phyloP scores from a whole-genome alignment of 1,140 invertebrate genomes.

The Leucophenga varia region DNA sequence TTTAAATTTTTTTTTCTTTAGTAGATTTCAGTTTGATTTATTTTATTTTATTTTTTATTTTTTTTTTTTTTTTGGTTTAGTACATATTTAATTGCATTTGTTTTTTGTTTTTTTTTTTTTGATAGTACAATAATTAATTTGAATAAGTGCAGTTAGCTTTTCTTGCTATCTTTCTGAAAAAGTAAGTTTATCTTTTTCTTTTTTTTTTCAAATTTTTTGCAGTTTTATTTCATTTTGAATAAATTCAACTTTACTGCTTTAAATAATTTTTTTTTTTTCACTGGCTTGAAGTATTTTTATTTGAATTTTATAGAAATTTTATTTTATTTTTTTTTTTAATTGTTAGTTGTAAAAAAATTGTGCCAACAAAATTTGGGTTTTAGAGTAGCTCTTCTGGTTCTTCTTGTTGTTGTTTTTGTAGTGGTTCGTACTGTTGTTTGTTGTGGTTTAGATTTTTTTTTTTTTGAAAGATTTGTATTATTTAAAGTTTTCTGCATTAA shows the following conservation, averaged over 20 bases:
- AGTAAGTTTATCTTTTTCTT: constrained; percentile 1
- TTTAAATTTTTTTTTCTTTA: constrained; percentile 24
- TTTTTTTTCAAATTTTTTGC: constrained; percentile 7
- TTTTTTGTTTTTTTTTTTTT: constrained; percentile 26
- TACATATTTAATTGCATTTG: constrained; percentile 28
- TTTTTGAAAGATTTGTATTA: too few relatives aligned
- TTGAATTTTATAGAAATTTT: too few relatives aligned
- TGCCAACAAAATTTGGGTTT: too few relatives aligned
- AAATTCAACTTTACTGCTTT: not conserved
- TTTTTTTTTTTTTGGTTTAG: constrained; percentile 22
- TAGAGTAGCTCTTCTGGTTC: too few relatives aligned
- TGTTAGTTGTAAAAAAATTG: too few relatives aligned
- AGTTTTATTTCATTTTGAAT: not conserved
- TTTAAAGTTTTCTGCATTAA: too few relatives aligned
- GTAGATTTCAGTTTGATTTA: constrained; percentile 27
- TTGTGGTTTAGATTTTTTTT: too few relatives aligned
- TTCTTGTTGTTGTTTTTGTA: too few relatives aligned
- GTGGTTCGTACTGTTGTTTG: too few relatives aligned
- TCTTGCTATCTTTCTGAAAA: not conserved
- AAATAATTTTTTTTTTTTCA: constrained; percentile 3
- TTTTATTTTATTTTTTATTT: constrained; percentile 26
- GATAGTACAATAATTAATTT: constrained; percentile 50
- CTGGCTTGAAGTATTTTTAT: too few relatives aligned
- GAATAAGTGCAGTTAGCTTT: constrained; percentile 14
- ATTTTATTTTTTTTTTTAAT: too few relatives aligned